phyloP scores from a whole-genome alignment of 2,888 invertebrate genomes.

The Nineta flava region DNA sequence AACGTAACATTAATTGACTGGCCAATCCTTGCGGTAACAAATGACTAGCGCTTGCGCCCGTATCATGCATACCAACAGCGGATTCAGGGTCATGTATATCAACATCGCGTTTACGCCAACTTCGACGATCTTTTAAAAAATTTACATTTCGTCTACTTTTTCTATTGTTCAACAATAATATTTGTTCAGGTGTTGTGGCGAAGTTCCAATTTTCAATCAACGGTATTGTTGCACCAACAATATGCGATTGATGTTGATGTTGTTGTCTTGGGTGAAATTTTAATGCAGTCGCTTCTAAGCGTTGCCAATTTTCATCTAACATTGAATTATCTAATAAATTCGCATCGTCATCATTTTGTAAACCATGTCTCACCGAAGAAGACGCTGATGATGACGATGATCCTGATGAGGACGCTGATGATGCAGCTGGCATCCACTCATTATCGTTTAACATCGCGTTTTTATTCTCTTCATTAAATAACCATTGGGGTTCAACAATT shows the following conservation, averaged over 20 bases:
- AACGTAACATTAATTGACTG: constrained; percentile 63
- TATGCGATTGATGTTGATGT: neutral
- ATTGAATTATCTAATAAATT: neutral
- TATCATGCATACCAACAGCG: neutral
- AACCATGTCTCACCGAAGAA: too few relatives aligned
- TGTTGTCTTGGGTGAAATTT: neutral
- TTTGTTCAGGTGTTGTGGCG: neutral
- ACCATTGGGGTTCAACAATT: neutral
- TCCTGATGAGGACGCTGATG: neutral
- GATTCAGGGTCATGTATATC: too few relatives aligned
- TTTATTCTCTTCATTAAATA: neutral
- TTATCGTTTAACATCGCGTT: neutral
- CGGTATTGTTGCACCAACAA: neutral
- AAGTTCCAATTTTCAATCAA: neutral
- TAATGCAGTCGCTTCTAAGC: neutral
- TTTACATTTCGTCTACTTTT: neutral
- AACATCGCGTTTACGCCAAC: neutral
- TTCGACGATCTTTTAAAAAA: neutral
- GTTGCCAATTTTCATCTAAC: neutral
- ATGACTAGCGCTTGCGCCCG: constrained; percentile 9
- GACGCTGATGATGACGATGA: neutral
- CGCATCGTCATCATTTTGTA: neutral
- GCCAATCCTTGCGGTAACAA: constrained; percentile 41
- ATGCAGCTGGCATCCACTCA: neutral
- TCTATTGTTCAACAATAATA: neutral